Conservation (phyloP, 2,113 vertebrate species). For the Charadrius vociferus region DNA sequence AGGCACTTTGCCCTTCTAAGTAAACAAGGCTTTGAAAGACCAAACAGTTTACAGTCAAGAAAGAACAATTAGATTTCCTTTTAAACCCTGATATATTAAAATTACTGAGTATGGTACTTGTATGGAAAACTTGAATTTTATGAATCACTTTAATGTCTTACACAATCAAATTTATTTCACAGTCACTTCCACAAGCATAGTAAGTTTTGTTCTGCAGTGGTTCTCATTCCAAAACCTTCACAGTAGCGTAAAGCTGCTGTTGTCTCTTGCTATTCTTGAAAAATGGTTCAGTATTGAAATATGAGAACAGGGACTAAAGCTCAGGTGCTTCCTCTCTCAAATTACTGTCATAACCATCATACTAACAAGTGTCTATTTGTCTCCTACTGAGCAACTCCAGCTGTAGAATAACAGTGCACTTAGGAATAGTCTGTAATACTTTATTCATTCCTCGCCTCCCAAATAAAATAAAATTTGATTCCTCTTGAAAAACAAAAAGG, state of each 20-base stretch:
- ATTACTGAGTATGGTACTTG: not conserved
- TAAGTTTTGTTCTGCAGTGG: not conserved
- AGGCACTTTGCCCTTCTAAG: not conserved
- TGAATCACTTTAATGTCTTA: not conserved
- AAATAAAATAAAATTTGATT: not conserved
- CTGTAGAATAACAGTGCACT: not conserved
- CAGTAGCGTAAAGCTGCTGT: not conserved
- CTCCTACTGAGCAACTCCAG: not conserved
- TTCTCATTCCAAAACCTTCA: not conserved
- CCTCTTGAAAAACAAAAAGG: not conserved
- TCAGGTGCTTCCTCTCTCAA: not conserved
- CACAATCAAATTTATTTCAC: not conserved
- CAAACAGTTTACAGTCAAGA: not conserved
- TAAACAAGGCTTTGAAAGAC: not conserved
- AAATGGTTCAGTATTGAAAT: not conserved
- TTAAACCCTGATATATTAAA: not conserved
- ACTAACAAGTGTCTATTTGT: not conserved
- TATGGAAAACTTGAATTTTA: not conserved
- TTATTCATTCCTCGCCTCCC: not conserved
- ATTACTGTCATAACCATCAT: not conserved
- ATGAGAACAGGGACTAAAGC: not conserved
- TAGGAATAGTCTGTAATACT: not conserved
- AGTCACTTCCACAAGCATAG: not conserved
- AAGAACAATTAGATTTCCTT: not conserved
- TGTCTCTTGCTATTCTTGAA: not conserved